Evolutionary conservation across 2,888 invertebrate genomes (phyloP).

Genomic region (Chironomus riparius): DNA sequence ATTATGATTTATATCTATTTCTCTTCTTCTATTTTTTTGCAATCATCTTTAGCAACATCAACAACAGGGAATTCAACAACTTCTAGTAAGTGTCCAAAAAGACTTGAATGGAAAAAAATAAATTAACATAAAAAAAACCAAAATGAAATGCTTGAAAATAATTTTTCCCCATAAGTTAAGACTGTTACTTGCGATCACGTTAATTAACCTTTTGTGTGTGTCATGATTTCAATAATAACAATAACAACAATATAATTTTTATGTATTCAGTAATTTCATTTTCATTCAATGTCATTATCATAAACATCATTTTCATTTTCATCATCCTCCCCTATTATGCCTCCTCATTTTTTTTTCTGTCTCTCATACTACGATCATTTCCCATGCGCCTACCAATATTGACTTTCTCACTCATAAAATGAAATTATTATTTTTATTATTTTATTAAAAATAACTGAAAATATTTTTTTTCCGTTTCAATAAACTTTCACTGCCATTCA

Average conservation of each 20-base stretch:
- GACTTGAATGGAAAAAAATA: background rate
- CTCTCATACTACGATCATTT: background rate
- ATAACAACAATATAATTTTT: no score
- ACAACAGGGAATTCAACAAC: conserved; percentile 84
- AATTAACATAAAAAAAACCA: no score
- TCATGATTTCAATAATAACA: conserved; percentile 5
- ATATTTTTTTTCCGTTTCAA: no score
- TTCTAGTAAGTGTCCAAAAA: conserved; percentile 68
- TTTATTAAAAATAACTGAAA: no score
- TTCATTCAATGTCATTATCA: background rate
- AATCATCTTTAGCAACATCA: conserved; percentile 69
- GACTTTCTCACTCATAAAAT: no score
- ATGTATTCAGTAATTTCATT: background rate
- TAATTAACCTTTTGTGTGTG: conserved; percentile 3
- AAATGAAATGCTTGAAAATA: no score
- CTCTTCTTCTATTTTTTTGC: conserved; percentile 26
- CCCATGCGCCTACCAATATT: background rate
- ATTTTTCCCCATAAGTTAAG: no score
- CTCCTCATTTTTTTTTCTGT: background rate
- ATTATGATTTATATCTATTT: conserved; percentile 10
- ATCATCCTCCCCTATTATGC: no score
- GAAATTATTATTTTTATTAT: no score
- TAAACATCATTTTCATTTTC: background rate
- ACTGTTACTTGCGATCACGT: no score
- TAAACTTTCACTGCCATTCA: no score